Base-by-base conservation (phyloP, 92 coral and sea anemone genomes). In the Porites rus region DNA sequence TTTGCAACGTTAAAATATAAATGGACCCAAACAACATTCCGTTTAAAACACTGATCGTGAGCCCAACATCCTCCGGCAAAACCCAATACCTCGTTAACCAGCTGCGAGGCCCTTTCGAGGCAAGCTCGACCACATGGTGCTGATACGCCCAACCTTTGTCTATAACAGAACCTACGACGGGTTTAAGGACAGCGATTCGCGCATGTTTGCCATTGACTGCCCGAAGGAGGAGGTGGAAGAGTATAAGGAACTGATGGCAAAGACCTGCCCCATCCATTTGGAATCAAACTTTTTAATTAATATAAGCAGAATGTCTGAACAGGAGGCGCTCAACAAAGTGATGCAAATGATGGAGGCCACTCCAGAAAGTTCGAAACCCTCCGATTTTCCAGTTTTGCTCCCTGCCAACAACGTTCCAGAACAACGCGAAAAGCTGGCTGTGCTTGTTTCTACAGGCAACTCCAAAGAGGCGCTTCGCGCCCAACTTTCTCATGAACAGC, bases 401-500 rank as follows among this genome's bases (percentile, higher is more conserved):
- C 19, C 31, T 9, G 77, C 60, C 3, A 3, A 6, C 4, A 17
- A 73, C 61, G 19, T 53, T 50, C 77, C 77, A 12, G 62, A 59
- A 19, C 43, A 25, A 4, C 31, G 76, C 10, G 88, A 85, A 20
- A 75, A 85, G 63, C 77, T 85, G 2, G 66, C 81, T 5, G 51
- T 75, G 18, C 83, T 68, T 7, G 77, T 76, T 2, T 65, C 83
- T 0, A 46, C 76, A 1, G 77, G 83, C 19, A 76, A 67, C 25
- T 43, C 77, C 2, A 85, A 85, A 54, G 88, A 85, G 8, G 72
- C 79, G 38, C 22, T 68, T 14, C 77, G 88, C 4, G 72, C 24
- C 17, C 69, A 54, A 6, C 46, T 85, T 3, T 75, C 89, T 17
- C 89, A 76, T 28, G 89, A 85, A 10, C 64, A 85, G 62, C 77